Evolutionary conservation across 2,888 invertebrate genomes (phyloP).

Genomic region (Melipona bicolor): DNA sequence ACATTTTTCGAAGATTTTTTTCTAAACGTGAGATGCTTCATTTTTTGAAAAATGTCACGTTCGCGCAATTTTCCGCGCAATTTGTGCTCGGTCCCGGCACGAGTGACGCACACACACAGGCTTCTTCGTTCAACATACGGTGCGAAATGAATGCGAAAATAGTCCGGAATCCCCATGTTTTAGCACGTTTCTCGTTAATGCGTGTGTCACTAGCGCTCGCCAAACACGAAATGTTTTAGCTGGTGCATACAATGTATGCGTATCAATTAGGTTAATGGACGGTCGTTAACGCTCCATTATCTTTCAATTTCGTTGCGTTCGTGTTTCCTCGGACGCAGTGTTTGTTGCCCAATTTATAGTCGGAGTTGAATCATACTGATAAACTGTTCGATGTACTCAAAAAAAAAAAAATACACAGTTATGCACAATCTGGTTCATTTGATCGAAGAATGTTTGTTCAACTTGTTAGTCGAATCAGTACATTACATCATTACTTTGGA

Average conservation of each 20-base stretch:
- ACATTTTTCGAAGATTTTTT: too few species aligned
- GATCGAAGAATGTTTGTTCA: background rate
- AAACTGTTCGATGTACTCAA: background rate
- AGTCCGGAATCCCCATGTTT: background rate
- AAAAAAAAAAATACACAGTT: background rate
- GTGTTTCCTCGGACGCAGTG: slow-evolving; percentile 1
- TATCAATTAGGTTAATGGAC: slow-evolving; percentile 33
- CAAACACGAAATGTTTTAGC: slow-evolving; percentile 8
- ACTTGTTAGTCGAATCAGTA: background rate
- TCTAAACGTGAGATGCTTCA: background rate
- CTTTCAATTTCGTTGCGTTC: slow-evolving; percentile 14
- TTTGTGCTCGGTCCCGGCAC: background rate
- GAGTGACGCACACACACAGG: background rate
- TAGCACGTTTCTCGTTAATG: slow-evolving; percentile 11
- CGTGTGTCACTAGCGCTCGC: background rate
- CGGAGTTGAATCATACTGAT: slow-evolving; percentile 4
- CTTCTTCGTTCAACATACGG: background rate
- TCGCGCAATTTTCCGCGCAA: too few species aligned
- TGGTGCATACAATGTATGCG: slow-evolving; percentile 3
- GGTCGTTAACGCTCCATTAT: slow-evolving; percentile 2
- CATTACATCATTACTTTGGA: rapidly evolving
- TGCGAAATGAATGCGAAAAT: background rate
- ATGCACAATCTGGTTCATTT: background rate
- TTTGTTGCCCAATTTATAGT: background rate
- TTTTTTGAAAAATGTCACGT: too few species aligned